Base-by-base conservation (phyloP, 2,888 invertebrate genomes). In the Leucophora obtusa region DNA sequence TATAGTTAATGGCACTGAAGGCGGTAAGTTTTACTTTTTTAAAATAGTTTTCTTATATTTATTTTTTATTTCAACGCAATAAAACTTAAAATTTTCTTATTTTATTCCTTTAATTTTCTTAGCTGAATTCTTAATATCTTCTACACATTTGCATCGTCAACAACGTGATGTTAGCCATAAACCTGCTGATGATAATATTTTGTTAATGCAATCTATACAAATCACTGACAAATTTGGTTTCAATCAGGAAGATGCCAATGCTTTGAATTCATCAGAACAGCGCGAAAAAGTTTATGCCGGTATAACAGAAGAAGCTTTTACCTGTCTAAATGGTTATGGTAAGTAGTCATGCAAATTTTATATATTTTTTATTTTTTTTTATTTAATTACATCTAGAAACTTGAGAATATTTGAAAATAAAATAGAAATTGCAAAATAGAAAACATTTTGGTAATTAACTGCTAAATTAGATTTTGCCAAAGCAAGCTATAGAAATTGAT, bases 161-260 rank as follows among this genome's bases (percentile, higher is more conserved):
- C 85, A 86, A 84, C 89, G 89, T 86, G 87, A 89, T 86, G 88
- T 89, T 84, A 89, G 91, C 84, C 87, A 79, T 33, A 89, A 90
- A 84, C 87, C 92, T 83, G 91, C 91, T 78, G 92, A 94, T 83
- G 96, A 97, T 87, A 96, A 97, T 89, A 94, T 97, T 91, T 93
- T 97, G 65, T 92, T 97, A 82, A 97, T 97, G 66, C 96, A 97
- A 90, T 95, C 96, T 79, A 97, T 97, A 87, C 96, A 96, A 91
- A 97, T 97, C 89, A 96, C 96, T 53, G 97, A 97, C 91, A 96
- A 97, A 90, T 97, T 97, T 89, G 96, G 96, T 65, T 96, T 96
- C 91, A 95, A 96, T 87, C 92, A 93, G 85, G 89, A 90, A 83
- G 93, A 93, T 78, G 92, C 93, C 83, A 92, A 92, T 81, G 84